phyloP scores from a whole-genome alignment of 2,797 vertebrate genomes.

The Scolopax bukidnonensis region DNA sequence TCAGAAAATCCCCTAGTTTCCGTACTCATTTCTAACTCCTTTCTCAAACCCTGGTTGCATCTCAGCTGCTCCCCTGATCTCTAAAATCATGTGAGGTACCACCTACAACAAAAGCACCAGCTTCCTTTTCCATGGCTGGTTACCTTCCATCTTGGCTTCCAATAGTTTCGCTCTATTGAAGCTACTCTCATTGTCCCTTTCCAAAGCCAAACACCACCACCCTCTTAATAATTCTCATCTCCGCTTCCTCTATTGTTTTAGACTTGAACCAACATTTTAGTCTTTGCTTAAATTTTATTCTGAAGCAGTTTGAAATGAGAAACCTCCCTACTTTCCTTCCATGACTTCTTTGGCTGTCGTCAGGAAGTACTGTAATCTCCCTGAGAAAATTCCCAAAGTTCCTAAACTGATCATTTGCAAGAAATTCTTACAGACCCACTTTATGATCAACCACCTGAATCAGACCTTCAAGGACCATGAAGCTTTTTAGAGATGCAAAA shows the following conservation, averaged over 20 bases:
- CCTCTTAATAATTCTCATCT: not conserved
- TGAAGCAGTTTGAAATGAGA: not conserved
- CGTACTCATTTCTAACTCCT: not conserved
- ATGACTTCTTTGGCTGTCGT: not conserved
- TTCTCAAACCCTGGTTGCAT: not conserved
- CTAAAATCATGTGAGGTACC: not conserved
- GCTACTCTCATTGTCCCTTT: not conserved
- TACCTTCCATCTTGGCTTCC: not conserved
- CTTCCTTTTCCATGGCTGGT: not conserved
- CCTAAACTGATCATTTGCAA: not conserved
- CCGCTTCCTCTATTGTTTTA: not conserved
- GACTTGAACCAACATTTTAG: not conserved
- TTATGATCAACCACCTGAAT: not conserved
- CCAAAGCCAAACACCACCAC: not conserved
- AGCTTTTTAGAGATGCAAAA: not conserved
- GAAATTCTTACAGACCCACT: not conserved
- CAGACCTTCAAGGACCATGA: not conserved
- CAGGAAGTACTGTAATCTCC: not conserved
- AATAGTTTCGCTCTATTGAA: not conserved
- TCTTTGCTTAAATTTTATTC: not conserved
- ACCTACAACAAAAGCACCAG: accelerated
- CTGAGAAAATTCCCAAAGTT: not conserved
- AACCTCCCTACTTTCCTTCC: not conserved
- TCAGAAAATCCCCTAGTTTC: not conserved
- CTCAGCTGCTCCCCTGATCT: not conserved